Evolutionary conservation across 2,113 vertebrate species (phyloP).

Genomic region (Sula dactylatra): DNA sequence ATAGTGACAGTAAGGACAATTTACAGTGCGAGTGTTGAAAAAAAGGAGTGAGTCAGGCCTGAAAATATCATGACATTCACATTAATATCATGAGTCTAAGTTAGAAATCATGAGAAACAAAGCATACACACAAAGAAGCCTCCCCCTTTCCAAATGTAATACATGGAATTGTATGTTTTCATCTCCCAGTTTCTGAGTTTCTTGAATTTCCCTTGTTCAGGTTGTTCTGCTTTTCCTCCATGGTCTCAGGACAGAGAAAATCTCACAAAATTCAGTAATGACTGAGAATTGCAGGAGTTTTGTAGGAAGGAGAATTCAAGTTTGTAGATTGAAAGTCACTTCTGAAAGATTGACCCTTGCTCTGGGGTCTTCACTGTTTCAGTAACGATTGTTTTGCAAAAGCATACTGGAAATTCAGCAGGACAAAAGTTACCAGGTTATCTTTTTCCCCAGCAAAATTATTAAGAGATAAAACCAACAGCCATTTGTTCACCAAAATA

Average conservation of each 20-base stretch:
- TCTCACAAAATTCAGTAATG: neutral
- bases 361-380: neutral
- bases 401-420: neutral
- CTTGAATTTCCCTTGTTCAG: neutral
- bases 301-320: neutral
- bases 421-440: neutral
- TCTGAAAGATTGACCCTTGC: neutral
- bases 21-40: neutral
- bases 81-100: neutral
- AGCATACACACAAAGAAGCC: neutral
- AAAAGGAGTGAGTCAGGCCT: neutral
- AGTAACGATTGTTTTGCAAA: neutral
- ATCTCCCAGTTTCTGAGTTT: neutral
- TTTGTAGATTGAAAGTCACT: neutral
- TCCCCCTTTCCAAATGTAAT: neutral
- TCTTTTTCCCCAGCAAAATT: neutral
- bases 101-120: constrained; percentile 3
- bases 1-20: neutral
- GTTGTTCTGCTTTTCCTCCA: neutral
- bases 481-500: constrained; percentile 19
- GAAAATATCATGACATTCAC: neutral
- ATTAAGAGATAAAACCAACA: neutral
- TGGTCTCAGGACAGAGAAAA: neutral
- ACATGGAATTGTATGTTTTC: neutral
- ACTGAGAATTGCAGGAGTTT: neutral